These are phyloP conservation scores for Ischnura elegans DNA, from an alignment of 2,888 invertebrate species.

Conservation along the genomic window DNA sequence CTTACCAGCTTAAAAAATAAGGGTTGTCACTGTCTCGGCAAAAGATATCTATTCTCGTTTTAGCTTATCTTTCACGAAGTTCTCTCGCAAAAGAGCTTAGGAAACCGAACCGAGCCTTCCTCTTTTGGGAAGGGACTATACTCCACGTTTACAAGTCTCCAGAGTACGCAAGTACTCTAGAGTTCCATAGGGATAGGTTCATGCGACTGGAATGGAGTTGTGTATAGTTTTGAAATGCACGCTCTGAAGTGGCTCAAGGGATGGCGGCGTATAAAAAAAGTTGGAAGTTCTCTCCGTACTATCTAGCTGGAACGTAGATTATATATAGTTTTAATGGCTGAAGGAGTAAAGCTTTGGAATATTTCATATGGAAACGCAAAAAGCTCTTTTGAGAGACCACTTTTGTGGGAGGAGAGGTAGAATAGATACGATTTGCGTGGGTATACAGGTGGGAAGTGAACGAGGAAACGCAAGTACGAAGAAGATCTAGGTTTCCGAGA, in stretches of 20 bases:
- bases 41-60: neutral
- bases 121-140: neutral
- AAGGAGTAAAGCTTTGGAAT: neutral
- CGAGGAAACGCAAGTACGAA: neutral
- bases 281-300: neutral
- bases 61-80: neutral
- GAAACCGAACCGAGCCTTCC: neutral
- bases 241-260: neutral
- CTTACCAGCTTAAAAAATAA: neutral
- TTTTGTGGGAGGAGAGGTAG: neutral
- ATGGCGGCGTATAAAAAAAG: neutral
- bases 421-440: neutral
- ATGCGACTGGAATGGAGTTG: conserved; percentile 23
- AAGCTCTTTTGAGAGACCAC: neutral
- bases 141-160: neutral
- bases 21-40: neutral
- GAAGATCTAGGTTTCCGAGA: neutral
- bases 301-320: neutral
- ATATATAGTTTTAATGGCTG: neutral
- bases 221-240: conserved; percentile 14
- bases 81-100: neutral
- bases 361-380: neutral
- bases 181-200: neutral
- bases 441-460: neutral
- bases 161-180: neutral